Evolutionary conservation across 2,113 vertebrate genomes (phyloP).

Genomic region (Callithrix jacchus): DNA sequence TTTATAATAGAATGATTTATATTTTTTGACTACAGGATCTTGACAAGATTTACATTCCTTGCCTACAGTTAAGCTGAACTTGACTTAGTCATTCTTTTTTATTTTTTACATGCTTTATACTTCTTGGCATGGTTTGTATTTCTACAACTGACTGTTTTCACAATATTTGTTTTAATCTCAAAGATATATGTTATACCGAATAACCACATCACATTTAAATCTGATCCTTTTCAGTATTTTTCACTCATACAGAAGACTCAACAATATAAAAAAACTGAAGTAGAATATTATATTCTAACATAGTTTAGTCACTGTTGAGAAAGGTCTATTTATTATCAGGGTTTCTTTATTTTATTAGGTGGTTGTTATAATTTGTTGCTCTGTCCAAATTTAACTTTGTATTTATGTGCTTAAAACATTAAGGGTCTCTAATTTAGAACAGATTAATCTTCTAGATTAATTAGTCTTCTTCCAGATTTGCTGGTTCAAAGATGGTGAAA

Average conservation of each 20-base stretch:
- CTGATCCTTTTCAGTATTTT: not conserved
- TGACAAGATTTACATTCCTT: no score
- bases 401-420: conserved; percentile 15
- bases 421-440: conserved; percentile 36
- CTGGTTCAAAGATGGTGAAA: conserved; percentile 45
- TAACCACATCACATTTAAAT: conserved; percentile 1
- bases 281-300: not conserved
- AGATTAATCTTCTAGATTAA: conserved; percentile 25
- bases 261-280: not conserved
- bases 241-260: not conserved
- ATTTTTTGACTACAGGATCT: no score
- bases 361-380: not conserved
- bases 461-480: conserved; percentile 54
- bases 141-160: not conserved
- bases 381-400: conserved; percentile 42
- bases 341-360: conserved; percentile 31
- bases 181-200: not conserved
- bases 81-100: not conserved
- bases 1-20: no score
- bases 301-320: not conserved
- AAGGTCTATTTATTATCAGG: not conserved
- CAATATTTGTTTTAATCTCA: not conserved
- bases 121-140: conserved; percentile 37
- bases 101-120: not conserved
- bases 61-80: not conserved